Evolutionary conservation across 2,888 invertebrate genomes (phyloP).

Genomic region (Seira sanloemensis): DNA sequence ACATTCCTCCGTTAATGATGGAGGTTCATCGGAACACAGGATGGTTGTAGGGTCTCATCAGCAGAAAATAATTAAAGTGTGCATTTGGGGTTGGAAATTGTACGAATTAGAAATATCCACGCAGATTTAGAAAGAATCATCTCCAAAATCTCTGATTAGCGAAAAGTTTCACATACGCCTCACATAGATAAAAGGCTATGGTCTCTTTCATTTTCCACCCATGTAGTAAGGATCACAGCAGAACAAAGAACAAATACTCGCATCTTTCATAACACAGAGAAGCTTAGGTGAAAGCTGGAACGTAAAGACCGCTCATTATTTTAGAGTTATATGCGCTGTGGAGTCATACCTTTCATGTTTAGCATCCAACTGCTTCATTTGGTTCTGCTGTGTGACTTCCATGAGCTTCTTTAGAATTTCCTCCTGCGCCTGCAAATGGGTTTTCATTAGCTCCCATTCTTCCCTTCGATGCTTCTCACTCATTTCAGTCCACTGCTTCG

Average conservation of each 20-base stretch:
- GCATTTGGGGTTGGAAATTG: background rate
- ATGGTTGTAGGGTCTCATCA: background rate
- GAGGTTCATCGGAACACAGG: background rate
- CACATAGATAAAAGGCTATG: background rate
- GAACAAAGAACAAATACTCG: background rate
- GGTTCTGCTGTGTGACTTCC: constrained; percentile 87
- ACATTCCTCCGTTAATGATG: background rate
- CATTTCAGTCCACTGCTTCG: constrained; percentile 88
- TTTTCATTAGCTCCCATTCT: constrained; percentile 85
- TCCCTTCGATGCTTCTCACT: constrained; percentile 81
- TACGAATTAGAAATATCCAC: background rate
- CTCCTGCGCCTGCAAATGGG: constrained; percentile 79
- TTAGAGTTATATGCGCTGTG: background rate
- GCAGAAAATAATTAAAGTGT: background rate
- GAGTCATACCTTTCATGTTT: constrained; percentile 86
- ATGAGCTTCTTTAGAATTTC: constrained; percentile 85
- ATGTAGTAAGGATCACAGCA: background rate
- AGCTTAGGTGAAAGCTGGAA: background rate
- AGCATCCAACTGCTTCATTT: constrained; percentile 92
- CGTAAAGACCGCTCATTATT: background rate
- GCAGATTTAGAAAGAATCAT: background rate
- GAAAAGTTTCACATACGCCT: background rate
- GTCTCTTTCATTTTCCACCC: background rate
- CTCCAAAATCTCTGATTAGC: background rate
- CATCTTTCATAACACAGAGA: no score